These are phyloP conservation scores for Ginglymostoma cirratum DNA, from an alignment of 2,113 vertebrate genomes.

Conservation along the genomic window DNA sequence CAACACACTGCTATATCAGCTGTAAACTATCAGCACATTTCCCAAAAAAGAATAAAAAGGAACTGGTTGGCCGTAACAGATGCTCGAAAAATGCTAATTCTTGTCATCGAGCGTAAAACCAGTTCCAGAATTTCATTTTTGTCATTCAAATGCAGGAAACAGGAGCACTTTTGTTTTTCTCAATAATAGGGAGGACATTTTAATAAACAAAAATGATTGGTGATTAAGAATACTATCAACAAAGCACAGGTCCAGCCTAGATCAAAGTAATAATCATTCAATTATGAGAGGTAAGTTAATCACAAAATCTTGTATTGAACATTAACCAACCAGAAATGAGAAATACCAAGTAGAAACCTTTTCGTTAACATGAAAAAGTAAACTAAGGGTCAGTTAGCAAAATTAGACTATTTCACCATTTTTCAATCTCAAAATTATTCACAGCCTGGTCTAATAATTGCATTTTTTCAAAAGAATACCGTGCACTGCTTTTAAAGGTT, in stretches of 20 bases:
- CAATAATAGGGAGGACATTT: not conserved
- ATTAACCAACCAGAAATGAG: not conserved
- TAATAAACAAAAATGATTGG: not conserved
- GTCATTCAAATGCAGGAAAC: not conserved
- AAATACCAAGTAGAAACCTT: not conserved
- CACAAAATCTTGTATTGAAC: not conserved
- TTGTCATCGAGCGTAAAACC: not conserved
- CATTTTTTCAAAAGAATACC: not conserved
- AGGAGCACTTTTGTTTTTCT: not conserved
- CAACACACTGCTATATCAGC: not conserved
- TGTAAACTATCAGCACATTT: not conserved
- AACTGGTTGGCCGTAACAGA: not conserved
- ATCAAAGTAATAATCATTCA: not conserved
- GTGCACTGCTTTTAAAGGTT: not conserved
- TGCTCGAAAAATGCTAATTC: not conserved
- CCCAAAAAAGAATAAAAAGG: not conserved
- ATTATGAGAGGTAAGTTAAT: not conserved
- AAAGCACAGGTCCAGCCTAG: not conserved
- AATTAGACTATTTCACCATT: not conserved
- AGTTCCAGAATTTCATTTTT: not conserved
- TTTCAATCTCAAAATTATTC: not conserved
- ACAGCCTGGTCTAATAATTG: not conserved
- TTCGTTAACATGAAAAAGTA: not conserved
- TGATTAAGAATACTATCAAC: not conserved
- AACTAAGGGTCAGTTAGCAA: not conserved